These are phyloP conservation scores for Auanema freiburgensis DNA, from an alignment of 2,888 invertebrate species.

Conservation along the genomic window DNA sequence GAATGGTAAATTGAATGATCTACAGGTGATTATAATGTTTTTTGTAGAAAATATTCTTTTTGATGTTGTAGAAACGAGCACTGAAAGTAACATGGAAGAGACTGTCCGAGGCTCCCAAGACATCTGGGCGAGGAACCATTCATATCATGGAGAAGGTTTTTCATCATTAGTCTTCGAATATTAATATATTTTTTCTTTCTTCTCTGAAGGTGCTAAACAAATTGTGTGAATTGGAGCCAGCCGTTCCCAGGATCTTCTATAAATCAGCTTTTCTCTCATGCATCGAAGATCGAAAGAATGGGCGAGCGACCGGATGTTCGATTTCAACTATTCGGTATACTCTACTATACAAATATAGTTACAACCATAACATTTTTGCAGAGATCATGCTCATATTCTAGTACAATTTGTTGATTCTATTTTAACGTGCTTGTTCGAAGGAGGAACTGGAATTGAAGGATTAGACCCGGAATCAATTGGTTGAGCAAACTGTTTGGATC, in stretches of 20 bases:
- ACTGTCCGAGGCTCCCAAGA: conserved; percentile 57
- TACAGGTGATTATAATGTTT: conserved; percentile 15
- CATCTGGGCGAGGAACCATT: conserved; percentile 55
- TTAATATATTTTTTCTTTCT: conserved; percentile 1
- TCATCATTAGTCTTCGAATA: neutral
- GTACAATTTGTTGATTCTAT: conserved; percentile 51
- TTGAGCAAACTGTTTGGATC: conserved; percentile 6
- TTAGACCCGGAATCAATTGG: conserved; percentile 53
- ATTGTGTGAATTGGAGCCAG: conserved; percentile 44
- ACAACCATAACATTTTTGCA: conserved; percentile 11
- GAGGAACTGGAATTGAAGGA: conserved; percentile 27
- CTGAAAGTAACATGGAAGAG: conserved; percentile 57
- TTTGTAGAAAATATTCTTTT: neutral
- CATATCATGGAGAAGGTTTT: conserved; percentile 60
- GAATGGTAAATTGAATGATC: conserved; percentile 30
- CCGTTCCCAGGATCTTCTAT: conserved; percentile 51
- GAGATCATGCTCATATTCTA: conserved; percentile 58
- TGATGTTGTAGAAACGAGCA: conserved; percentile 47
- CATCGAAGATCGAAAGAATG: conserved; percentile 45
- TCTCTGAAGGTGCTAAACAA: conserved; percentile 45
- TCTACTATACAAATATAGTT: neutral
- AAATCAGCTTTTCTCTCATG: conserved; percentile 58
- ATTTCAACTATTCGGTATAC: conserved; percentile 23
- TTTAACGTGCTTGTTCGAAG: conserved; percentile 40
- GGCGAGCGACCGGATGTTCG: conserved; percentile 12